A percentile compares a stretch with the other conserved stretches of the same genome.
These are phyloP conservation scores for Patiria pectinifera DNA, from an alignment of 53 echinoderm and acorn worm genomes.

Conservation along the genomic window DNA sequence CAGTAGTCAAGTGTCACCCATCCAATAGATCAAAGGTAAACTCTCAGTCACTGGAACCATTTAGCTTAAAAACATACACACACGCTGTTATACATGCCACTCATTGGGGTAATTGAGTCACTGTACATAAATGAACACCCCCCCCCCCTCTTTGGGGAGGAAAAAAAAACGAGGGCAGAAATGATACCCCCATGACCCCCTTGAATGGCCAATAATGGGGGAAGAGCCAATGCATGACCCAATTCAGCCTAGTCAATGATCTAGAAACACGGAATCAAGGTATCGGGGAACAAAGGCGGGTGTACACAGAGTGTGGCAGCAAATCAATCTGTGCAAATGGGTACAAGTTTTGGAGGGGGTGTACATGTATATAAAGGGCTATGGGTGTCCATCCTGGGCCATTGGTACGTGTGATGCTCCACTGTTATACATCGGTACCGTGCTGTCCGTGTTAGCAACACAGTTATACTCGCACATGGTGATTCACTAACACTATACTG, in stretches of 20 bases:
- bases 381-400: neutral
- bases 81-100: constrained; percentile 33
- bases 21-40: constrained; percentile 55
- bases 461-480: neutral
- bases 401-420: constrained; percentile 16
- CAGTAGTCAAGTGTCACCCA: constrained; percentile 39
- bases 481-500: too few relatives aligned
- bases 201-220: constrained; percentile 42
- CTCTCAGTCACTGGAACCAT: constrained; percentile 46
- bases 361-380: constrained; percentile 48
- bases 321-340: constrained; percentile 3
- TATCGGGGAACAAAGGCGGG: constrained; percentile 45
- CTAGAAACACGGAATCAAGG: constrained; percentile 50
- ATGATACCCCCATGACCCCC: constrained; percentile 63
- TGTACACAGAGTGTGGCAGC: constrained; percentile 17
- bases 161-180: constrained; percentile 50
- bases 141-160: neutral
- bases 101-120: constrained; percentile 56
- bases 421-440: constrained; percentile 14
- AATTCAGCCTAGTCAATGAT: constrained; percentile 65
- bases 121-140: neutral
- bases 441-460: neutral
- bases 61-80: constrained; percentile 57
- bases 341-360: neutral
- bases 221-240: constrained; percentile 62